phyloP scores from a whole-genome alignment of 2,888 invertebrate species.

The Drosophila recens region DNA sequence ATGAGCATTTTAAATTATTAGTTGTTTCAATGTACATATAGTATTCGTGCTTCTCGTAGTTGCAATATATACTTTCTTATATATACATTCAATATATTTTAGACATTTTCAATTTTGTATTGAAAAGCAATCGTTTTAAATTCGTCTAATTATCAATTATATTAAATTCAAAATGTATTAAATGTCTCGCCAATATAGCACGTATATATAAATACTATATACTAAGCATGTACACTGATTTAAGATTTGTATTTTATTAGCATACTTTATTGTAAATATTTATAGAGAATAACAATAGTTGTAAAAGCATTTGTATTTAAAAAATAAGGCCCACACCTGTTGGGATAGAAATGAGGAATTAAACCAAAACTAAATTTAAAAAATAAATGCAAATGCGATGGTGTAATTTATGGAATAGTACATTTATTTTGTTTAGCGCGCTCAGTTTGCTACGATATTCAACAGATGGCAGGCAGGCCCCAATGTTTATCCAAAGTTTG shows the following conservation, averaged over 20 bases:
- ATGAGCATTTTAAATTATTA: neutral
- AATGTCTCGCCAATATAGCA: conserved; percentile 31
- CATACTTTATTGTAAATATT: conserved; percentile 42
- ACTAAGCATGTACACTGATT: conserved; percentile 8
- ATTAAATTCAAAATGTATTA: neutral
- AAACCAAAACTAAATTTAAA: conserved; percentile 32
- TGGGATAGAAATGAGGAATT: conserved; percentile 36
- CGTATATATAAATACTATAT: conserved; percentile 4
- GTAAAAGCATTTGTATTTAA: conserved; percentile 39
- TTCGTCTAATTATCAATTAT: neutral
- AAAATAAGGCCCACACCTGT: conserved; percentile 31
- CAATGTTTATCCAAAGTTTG: conserved; percentile 50
- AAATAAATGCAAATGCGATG: conserved; percentile 32
- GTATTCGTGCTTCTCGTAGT: conserved; percentile 14
- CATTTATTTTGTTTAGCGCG: conserved; percentile 51
- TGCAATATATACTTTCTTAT: conserved; percentile 47
- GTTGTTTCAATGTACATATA: neutral
- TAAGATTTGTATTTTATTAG: conserved; percentile 29
- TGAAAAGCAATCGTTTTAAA: neutral
- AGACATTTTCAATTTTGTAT: neutral
- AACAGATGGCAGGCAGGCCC: conserved; percentile 52
- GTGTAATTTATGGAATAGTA: conserved; percentile 39
- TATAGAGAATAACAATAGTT: conserved; percentile 21
- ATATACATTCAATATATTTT: neutral
- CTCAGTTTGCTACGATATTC: conserved; percentile 43